Base-by-base conservation (phyloP, 1,140 invertebrate genomes). In the Pomacea maculata region DNA sequence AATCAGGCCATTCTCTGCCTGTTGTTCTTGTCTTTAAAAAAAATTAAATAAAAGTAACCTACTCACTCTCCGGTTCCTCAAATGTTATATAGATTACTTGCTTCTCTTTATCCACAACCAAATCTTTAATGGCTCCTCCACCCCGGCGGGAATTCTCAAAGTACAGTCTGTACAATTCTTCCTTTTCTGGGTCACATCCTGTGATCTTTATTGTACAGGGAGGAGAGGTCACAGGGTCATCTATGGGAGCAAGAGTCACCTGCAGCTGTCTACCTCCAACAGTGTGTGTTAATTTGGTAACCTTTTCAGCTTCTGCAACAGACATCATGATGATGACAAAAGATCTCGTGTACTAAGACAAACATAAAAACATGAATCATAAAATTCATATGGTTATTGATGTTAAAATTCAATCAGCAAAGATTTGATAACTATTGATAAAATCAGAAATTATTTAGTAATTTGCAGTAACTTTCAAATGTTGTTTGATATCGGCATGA, bases 141-240 rank as follows among this genome's bases (percentile, higher is more conserved):
- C 85, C 85, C 25, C 79, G 82, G 17, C 54, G 78, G 14, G 74
- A 76, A 72, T 82, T 85, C 75, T 86, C 85, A 80, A 86, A 86
- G 74, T 80, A 85, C 15, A 80, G 65, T 19, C 12, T 25, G 19
- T n/a, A 75, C 34, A 75, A 11, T 29, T 80, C 79, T 57, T 75
- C 71, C 21, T 70, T 68, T 21, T 65, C 29, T 11, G 52, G 64
- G 61, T 78, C 65, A n/a, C 45, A 70, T 19, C 67, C 77, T 5
- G 34, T 54, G 52, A 78, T 54, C n/a, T 67, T 54, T 9, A 71
- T 52, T 19, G 77, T 78, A 17, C 14, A 68, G 21, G 77, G 67
- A 57, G 65, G 65, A 25, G 67, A n/a, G 29, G n/a, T 70, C 45
- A 65, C 68, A 11, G 67, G 52, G 9, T 70, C 67, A 45, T 78